phyloP scores from a whole-genome alignment of 2,797 vertebrate species.

The Microcaecilia unicolor region DNA sequence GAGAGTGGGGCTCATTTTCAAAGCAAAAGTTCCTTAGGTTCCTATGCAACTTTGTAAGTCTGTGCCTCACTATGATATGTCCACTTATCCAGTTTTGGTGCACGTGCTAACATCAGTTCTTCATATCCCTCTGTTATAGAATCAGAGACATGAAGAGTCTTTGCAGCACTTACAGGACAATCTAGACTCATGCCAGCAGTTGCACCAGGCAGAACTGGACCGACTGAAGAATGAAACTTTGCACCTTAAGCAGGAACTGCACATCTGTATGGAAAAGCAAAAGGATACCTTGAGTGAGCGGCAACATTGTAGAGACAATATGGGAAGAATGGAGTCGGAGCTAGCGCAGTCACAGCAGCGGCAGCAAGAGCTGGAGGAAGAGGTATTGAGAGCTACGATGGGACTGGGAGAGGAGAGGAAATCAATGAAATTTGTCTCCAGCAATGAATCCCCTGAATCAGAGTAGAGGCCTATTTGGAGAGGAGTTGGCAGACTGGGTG shows the following conservation, averaged over 20 bases:
- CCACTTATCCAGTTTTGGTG: background rate
- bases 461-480: too few relatives aligned
- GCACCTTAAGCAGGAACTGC: slow-evolving; percentile 39
- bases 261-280: slow-evolving; percentile 31
- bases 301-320: slow-evolving; percentile 31
- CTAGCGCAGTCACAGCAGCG: slow-evolving; percentile 36
- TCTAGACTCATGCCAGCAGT: slow-evolving; percentile 7
- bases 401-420: too few relatives aligned
- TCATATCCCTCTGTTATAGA: slow-evolving; percentile 6
- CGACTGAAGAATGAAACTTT: slow-evolving; percentile 39
- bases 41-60: too few relatives aligned
- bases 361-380: slow-evolving; percentile 40
- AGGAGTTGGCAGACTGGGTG: too few relatives aligned
- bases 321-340: slow-evolving; percentile 32
- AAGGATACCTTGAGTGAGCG: slow-evolving; percentile 30
- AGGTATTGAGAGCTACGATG: too few relatives aligned
- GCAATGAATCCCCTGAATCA: too few relatives aligned
- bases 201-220: slow-evolving; percentile 28
- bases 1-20: too few relatives aligned
- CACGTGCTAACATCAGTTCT: background rate
- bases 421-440: too few relatives aligned
- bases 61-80: too few relatives aligned
- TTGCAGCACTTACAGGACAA: slow-evolving; percentile 18
- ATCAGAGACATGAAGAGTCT: background rate
- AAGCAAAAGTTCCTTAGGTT: too few relatives aligned